Evolutionary conservation across 2,113 vertebrate species (phyloP).

Genomic region (Rana temporaria): DNA sequence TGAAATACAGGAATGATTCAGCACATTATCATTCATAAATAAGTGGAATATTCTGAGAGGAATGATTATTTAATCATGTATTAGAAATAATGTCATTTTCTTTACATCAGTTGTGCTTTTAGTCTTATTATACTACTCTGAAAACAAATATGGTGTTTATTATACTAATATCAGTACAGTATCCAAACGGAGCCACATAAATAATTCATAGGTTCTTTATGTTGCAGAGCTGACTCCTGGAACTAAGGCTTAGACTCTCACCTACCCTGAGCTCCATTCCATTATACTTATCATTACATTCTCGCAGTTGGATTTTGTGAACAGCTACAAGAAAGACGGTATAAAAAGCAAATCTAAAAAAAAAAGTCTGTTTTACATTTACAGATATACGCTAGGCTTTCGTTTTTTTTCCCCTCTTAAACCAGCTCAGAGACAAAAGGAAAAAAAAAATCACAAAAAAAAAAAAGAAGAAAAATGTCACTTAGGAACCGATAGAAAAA

Average conservation of each 20-base stretch:
- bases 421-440: slow-evolving; percentile 5
- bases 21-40: no score
- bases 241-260: not conserved
- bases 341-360: not conserved
- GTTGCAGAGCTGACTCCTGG: no score
- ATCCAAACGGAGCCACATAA: no score
- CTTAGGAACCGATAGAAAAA: slow-evolving; percentile 24
- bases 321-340: not conserved
- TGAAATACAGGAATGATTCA: no score
- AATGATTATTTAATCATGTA: no score
- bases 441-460: slow-evolving; percentile 30
- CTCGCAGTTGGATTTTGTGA: not conserved
- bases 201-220: no score
- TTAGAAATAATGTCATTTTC: no score
- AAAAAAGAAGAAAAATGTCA: slow-evolving; percentile 22
- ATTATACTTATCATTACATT: not conserved
- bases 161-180: no score
- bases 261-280: not conserved
- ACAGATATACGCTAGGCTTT: not conserved
- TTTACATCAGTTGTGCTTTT: no score
- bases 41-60: no score
- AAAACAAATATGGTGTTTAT: no score
- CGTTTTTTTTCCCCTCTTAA: not conserved
- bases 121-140: no score
- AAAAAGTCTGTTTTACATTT: not conserved